Evolutionary conservation across 2,113 vertebrate species (phyloP), one percentile per base, ranked within the genome.

Genomic region (Daphoenositta chrysoptera): DNA sequence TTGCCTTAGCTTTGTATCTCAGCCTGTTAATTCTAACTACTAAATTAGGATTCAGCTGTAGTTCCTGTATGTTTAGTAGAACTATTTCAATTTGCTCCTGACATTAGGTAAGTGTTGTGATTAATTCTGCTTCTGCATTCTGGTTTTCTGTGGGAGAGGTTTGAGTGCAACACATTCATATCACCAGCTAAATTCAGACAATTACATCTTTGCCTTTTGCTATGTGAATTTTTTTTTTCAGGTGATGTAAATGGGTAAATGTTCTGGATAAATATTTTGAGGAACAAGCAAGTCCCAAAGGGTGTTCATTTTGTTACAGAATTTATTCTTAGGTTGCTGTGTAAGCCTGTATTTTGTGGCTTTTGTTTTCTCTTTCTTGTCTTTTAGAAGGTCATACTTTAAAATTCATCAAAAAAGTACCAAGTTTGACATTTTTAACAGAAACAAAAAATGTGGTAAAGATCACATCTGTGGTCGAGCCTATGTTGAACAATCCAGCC

Each of bases 31-130:
- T 75, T 65, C 79, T 96, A 96, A 95, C 71, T 88, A 39, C 45
- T 76, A 47, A 92, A 96, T 94, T 94, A 88, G 76, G 48, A 94
- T 91, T 94, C 95, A 80, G 0, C 51, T 57, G 57, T 75, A 82
- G 84, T 56, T 76, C 26, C 12, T 40, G 30, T 89, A 54, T 40
- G 24, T 82, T 96, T 81, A 54, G 54, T 66, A 65, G 22, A 90
- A 91, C 92, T 72, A 33, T 84, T 95, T 94, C 40, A 89, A 56
- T 90, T 87, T 85, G 31, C 78, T 93, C 31, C 58, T 75, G 57
- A 53, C 42, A 15, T 85, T 83, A 87, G 80, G 51, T 73, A 86
- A 88, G 10, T 27, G 22, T 81, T 70, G 13, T 1, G 1, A 64
- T 77, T 89, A 86, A 76, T 92, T 97, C 71, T 90, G 24, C 60